Percentiles rank a stretch among this genome's conserved stretches.
Conservation (phyloP, 2,888 invertebrate species). For the Athalia rosae region DNA sequence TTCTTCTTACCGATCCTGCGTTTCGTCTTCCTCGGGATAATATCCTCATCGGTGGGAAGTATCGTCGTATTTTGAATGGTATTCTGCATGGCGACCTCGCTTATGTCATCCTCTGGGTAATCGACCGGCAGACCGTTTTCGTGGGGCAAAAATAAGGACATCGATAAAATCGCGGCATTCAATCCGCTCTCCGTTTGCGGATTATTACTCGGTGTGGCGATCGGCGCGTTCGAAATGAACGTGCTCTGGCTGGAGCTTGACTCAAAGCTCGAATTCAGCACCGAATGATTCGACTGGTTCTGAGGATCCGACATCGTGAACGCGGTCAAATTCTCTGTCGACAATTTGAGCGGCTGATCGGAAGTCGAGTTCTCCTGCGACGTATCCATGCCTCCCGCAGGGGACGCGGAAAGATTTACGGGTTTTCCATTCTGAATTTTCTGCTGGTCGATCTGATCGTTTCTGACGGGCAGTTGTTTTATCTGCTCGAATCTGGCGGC, state of each 20-base stretch:
- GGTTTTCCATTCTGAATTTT: slow-evolving; percentile 56
- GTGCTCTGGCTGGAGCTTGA: slow-evolving; percentile 62
- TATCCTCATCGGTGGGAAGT: slow-evolving; percentile 69
- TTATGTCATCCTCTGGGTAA: slow-evolving; percentile 70
- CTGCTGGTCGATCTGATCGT: slow-evolving; percentile 57
- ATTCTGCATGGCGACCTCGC: slow-evolving; percentile 71
- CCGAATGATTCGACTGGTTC: slow-evolving; percentile 46
- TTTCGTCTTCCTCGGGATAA: slow-evolving; percentile 74
- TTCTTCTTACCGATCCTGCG: slow-evolving; percentile 87
- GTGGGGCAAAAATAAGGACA: slow-evolving; percentile 73
- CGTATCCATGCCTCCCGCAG: slow-evolving; percentile 50
- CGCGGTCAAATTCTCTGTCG: slow-evolving; percentile 50
- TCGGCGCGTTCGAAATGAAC: slow-evolving; percentile 48
- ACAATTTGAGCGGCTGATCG: slow-evolving; percentile 47
- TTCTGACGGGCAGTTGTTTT: slow-evolving; percentile 63
- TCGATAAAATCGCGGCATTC: slow-evolving; percentile 68
- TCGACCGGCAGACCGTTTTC: slow-evolving; percentile 74
- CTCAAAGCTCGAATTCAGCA: slow-evolving; percentile 56
- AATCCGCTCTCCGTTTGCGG: slow-evolving; percentile 59
- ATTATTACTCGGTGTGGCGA: slow-evolving; percentile 19
- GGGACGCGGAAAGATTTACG: slow-evolving; percentile 52
- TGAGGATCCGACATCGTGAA: slow-evolving; percentile 51
- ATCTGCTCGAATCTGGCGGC: slow-evolving; percentile 87
- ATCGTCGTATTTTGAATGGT: slow-evolving; percentile 71
- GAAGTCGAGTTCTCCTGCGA: slow-evolving; percentile 49